Percentiles rank a stretch among this genome's conserved stretches.
Conservation (phyloP, 2,113 vertebrate genomes). For the Redunca redunca region DNA sequence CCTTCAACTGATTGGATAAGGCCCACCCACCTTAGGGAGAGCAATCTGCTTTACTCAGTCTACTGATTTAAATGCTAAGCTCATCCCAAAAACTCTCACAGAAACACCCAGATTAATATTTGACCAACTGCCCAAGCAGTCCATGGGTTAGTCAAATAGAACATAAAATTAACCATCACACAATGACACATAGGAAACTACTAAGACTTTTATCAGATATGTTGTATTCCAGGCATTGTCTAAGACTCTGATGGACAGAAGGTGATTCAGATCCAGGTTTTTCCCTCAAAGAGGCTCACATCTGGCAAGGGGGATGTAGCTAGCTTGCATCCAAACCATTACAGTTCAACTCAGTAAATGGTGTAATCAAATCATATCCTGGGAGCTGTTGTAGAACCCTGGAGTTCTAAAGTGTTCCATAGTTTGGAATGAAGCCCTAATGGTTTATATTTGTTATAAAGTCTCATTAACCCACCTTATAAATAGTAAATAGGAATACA, state of each 20-base stretch:
- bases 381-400: background rate
- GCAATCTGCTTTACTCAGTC: background rate
- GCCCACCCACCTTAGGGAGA: background rate
- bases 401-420: background rate
- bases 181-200: background rate
- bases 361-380: background rate
- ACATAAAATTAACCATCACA: background rate
- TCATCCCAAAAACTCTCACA: background rate
- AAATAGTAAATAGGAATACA: background rate
- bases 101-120: background rate
- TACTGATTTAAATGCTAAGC: background rate
- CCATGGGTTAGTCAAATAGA: background rate
- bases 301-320: fast-evolving
- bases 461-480: background rate
- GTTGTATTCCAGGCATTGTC: background rate
- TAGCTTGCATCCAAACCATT: background rate
- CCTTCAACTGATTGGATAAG: background rate
- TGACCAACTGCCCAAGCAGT: background rate
- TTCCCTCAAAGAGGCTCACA: background rate
- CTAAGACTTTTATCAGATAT: background rate
- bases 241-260: background rate
- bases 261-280: background rate
- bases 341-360: background rate
- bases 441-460: background rate
- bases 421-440: background rate